Evolutionary conservation across 1,140 invertebrate species (phyloP).

Genomic region (Gryon sp.): DNA sequence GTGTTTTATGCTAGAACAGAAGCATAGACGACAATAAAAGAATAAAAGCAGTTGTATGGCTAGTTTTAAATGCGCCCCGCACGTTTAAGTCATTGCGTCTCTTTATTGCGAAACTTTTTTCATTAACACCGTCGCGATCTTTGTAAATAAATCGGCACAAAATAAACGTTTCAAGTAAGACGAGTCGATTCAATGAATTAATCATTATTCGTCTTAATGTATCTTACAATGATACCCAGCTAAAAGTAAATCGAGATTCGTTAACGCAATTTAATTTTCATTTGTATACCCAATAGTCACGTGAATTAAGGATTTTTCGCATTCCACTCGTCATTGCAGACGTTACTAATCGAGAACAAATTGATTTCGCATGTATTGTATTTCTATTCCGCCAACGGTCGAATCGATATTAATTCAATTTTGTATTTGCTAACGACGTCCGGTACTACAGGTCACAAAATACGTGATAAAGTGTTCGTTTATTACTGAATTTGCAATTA

Average conservation of each 20-base stretch:
- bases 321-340: conserved; percentile 18
- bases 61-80: conserved; percentile 7
- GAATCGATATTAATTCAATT: conserved; percentile 53
- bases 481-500: conserved; percentile 23
- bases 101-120: conserved; percentile 56
- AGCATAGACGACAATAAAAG: conserved; percentile 33
- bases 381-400: conserved; percentile 29
- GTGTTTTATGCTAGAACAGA: conserved; percentile 41
- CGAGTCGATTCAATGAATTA: conserved; percentile 25
- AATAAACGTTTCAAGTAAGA: neutral
- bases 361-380: conserved; percentile 51
- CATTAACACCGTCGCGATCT: conserved; percentile 33
- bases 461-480: conserved; percentile 16
- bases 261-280: conserved; percentile 23
- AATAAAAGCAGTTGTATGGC: conserved; percentile 10
- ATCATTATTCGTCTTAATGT: conserved; percentile 17
- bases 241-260: neutral
- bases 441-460: neutral
- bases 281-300: too few species aligned
- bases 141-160: conserved; percentile 17
- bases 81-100: conserved; percentile 1
- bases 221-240: neutral
- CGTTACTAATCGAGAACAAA: conserved; percentile 47
- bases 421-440: conserved; percentile 31
- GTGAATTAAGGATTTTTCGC: conserved; percentile 34